Evolutionary conservation across 2,888 invertebrate genomes (phyloP), one percentile per base, ranked within the genome.

Genomic region (Sinhomidia bicolor): DNA sequence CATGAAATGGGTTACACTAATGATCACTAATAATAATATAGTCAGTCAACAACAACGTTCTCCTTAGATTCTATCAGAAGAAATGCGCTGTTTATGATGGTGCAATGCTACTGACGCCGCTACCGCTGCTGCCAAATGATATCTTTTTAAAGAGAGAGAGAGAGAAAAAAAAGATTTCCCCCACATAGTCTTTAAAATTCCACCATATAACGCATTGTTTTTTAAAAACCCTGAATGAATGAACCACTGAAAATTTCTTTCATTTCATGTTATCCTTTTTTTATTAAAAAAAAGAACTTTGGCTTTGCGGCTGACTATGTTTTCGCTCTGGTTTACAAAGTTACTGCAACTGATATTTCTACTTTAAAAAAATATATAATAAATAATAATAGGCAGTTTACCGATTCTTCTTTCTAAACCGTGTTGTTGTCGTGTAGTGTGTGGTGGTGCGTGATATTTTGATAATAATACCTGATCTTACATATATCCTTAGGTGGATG

Each of bases 321-420:
- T 83, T 81, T 83, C 41, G 57, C 71, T 71, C 83, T 83, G 71
- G 83, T 83, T 82, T 83, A 71, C 36, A 83, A 81, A 74, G 74
- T 47, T n/a, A 44, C 74, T 74, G 23, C 74, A 47, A 74, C 74
- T 23, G 44, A 47, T 47, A 47, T 51, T 71, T 47, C 26, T 47
- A 20, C 47, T 26, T 44, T 44, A 10, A 10, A 71, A 65, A 65
- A 4, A 29, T 47, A 74, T 26, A 62, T 62, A 62, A 1, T 7
- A 17, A 74, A 26, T 14, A 47, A 14, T 51, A 74, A 26, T 47
- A 47, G 14, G 47, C 47, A 74, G 74, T 47, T 74, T 74, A 74
- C 47, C 29, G 74, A 74, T 74, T 47, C 47, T 26, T 74, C 26
- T 14, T 36, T 74, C n/a, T n/a, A n/a, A n/a, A 26, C 47, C 74